Percentiles rank a stretch among this genome's conserved stretches.
These are phyloP conservation scores for Leptinotarsa defecta DNA, from an alignment of 1,140 invertebrate genomes.

Conservation along the genomic window DNA sequence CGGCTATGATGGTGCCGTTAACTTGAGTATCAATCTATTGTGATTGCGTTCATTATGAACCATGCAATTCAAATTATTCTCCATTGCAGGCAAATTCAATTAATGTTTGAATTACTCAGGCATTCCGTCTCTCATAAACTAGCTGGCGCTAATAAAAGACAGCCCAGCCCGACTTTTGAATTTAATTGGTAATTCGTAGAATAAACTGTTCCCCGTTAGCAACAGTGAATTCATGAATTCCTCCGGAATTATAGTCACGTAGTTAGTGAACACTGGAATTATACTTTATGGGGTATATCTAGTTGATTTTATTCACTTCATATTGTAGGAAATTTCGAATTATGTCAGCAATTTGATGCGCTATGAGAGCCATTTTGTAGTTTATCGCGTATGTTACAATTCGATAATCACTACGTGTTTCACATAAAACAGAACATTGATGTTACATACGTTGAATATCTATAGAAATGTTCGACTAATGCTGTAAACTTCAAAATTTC, in stretches of 20 bases:
- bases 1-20: too few species aligned
- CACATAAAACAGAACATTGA: too few species aligned
- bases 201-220: background rate
- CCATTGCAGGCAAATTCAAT: slow-evolving; percentile 1
- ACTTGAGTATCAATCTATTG: background rate
- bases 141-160: background rate
- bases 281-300: slow-evolving; percentile 8
- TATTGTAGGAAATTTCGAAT: background rate
- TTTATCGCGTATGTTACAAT: background rate
- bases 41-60: slow-evolving; percentile 3
- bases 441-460: too few species aligned
- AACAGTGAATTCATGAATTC: slow-evolving; percentile 1
- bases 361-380: background rate
- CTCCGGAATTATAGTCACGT: background rate
- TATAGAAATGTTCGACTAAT: too few species aligned
- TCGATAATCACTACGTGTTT: background rate
- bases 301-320: background rate
- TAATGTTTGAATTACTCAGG: slow-evolving; percentile 3
- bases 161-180: slow-evolving; percentile 7
- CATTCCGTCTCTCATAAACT: background rate
- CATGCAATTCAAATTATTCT: slow-evolving; percentile 6
- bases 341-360: background rate
- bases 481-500: too few species aligned
- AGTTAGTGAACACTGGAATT: background rate
- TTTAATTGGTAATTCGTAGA: slow-evolving; percentile 1